Base-by-base conservation (phyloP, 2,888 invertebrate genomes). In the Lithophane socia region DNA sequence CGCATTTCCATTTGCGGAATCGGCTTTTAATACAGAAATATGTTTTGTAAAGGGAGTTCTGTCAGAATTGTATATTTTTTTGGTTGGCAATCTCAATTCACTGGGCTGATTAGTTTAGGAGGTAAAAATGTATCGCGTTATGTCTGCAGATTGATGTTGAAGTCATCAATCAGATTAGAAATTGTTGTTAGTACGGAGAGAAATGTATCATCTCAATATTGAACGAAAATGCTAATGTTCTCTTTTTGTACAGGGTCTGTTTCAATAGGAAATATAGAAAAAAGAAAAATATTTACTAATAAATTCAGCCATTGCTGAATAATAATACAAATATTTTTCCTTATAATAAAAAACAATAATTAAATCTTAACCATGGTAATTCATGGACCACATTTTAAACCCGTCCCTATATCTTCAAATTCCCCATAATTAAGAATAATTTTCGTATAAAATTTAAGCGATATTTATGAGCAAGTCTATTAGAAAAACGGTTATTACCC, bases 401-500 rank as follows among this genome's bases (percentile, higher is more conserved):
- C 21, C 2, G 12, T 8, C 16, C 10, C 12, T n/a, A 21, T 2
- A 69, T 9, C 5, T n/a, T 54, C 37, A 5, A 3, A 29, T 47
- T 73, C 49, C 61, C 21, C 49, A 49, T 37, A 49, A 67, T 69
- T 58, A 60, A 65, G 29, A 73, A 71, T 68, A 71, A 73, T 60
- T 60, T 18, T 52, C 67, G 24, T 37, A 29, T 47, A 47, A 79
- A 58, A 73, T 70, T 24, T 29, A 69, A 60, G 49, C n/a, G 12
- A 21, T 70, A 63, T 85, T 82, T 73, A 78, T 56, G 60, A 63
- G 13, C 60, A 42, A 44, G 29, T 75, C 79, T 73, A 82, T 84
- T 86, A 84, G 66, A 61, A 80, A 77, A 86, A 76, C 73, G 76
- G 77, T 86, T 75, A 84, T 82, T 79, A 71, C 66, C 77, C 63